Evolutionary conservation across 2,797 vertebrate species (phyloP), one percentile per base, ranked within the genome.

Genomic region (Sphenopsis melanotis): DNA sequence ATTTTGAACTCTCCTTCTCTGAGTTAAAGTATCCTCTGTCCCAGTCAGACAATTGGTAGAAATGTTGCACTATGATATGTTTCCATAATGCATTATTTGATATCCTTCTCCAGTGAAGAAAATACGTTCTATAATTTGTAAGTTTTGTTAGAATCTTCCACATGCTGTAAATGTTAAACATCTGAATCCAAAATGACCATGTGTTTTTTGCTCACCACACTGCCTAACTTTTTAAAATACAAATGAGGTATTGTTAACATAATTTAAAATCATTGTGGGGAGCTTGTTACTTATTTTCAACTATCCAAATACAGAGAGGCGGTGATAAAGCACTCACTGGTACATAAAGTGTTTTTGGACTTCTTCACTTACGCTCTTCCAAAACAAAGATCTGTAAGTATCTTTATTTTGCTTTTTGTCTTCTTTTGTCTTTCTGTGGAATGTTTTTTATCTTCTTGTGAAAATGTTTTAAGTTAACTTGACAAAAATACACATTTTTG

Each of bases 341-440:
- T 99, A 29, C 99, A 99, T 98, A 99, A 99, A 98, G 99, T 99
- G 18, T 99, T 99, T 97, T 97, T 99, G 98, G 99, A 99, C 90
- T 99, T 99, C 90, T 99, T 99, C 97, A 98, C 97, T 50, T 90
- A 98, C 0, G 97, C 98, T 15, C 96, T 98, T 11, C 98, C 98
- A 0, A 99, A 99, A 92, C 98, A 97, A 91, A 98, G 98, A 98
- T 98, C 98, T 17, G 99, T 99, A 98, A 98, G 99, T 98, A 91
- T 70, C 15, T 23, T 71, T 64, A 68, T 29, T 26, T 60, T 71
- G 5, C 0, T 39, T 71, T 81, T 80, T 57, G 6, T 81, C 9
- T 3, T 81, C 9, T 34, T 57, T 30, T 82, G 23, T 24, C 15
- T 78, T 83, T 78, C 29, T n/a, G 15, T 88, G 24, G 16, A 68